A percentile compares a stretch with the other conserved stretches of the same genome.
phyloP scores from a whole-genome alignment of 2,797 vertebrate genomes.

The Sebastes wilsoni region DNA sequence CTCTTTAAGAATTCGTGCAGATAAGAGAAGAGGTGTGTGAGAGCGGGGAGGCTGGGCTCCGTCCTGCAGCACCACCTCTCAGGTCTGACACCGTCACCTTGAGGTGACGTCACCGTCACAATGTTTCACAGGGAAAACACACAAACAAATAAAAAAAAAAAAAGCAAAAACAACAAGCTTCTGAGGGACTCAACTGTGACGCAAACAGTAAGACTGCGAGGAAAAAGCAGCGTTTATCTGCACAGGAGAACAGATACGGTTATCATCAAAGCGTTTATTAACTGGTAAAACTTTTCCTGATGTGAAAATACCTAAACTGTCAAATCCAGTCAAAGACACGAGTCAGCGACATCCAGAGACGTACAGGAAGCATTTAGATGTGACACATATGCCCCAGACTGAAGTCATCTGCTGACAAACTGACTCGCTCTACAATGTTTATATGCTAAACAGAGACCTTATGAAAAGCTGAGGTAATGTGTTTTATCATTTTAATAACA shows the following conservation, averaged over 20 bases:
- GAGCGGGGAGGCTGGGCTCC: not conserved
- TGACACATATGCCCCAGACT: conserved; percentile 10
- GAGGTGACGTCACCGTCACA: conserved; percentile 7
- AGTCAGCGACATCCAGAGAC: conserved; percentile 5
- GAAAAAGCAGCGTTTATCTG: conserved; percentile 27
- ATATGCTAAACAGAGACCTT: conserved; percentile 59
- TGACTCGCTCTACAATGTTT: conserved; percentile 40
- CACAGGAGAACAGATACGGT: not conserved
- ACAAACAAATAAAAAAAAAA: not conserved
- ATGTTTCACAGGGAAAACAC: not conserved
- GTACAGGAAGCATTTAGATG: conserved; percentile 8
- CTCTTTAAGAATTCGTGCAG: conserved; percentile 41
- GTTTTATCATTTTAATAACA: conserved; percentile 42
- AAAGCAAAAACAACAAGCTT: not conserved
- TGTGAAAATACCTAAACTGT: not conserved
- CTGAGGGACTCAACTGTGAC: conserved; percentile 11
- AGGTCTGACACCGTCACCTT: conserved; percentile 7
- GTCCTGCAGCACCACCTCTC: conserved; percentile 19
- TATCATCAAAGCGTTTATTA: conserved; percentile 31
- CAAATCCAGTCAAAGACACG: conserved; percentile 4
- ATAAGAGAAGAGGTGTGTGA: conserved; percentile 30
- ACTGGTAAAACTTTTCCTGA: conserved; percentile 6
- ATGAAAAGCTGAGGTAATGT: conserved; percentile 51
- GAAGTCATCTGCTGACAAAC: conserved; percentile 37
- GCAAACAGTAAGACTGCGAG: conserved; percentile 15